Evolutionary conservation across 1,140 invertebrate species (phyloP).

Genomic region (Camponotus pennsylvanicus): DNA sequence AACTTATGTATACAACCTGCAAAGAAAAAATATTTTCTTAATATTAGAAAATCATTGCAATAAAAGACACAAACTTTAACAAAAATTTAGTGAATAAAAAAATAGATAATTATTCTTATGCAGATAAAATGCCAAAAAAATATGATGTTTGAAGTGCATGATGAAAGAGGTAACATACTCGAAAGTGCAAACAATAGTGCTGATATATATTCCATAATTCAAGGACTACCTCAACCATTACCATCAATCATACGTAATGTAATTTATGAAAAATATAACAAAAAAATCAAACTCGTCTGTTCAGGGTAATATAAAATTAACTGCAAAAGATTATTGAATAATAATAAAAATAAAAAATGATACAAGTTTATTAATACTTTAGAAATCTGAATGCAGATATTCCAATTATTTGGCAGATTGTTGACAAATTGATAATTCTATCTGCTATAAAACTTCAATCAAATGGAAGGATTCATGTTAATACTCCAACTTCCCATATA

Average conservation of each 20-base stretch:
- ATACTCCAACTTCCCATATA: conserved; percentile 84
- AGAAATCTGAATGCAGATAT: conserved; percentile 85
- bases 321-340: conserved; percentile 34
- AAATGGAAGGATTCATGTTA: conserved; percentile 84
- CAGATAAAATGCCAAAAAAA: conserved; percentile 86
- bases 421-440: conserved; percentile 82
- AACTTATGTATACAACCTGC: neutral
- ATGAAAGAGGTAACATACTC: conserved; percentile 85
- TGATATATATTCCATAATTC: conserved; percentile 87
- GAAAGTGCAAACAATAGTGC: conserved; percentile 88
- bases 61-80: neutral
- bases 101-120: conserved; percentile 8
- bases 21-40: neutral
- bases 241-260: conserved; percentile 82
- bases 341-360: conserved; percentile 46
- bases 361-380: conserved; percentile 57
- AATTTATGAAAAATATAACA: conserved; percentile 83
- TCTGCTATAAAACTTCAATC: conserved; percentile 81
- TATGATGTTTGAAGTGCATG: conserved; percentile 86
- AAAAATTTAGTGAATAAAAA: conserved; percentile 13
- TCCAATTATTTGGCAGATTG: conserved; percentile 86
- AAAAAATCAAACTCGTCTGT: conserved; percentile 84
- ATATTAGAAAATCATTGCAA: neutral
- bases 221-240: conserved; percentile 85
- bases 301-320: conserved; percentile 84